Conservation (phyloP, 1,140 invertebrate genomes). For the Drosophila fuyamai region DNA sequence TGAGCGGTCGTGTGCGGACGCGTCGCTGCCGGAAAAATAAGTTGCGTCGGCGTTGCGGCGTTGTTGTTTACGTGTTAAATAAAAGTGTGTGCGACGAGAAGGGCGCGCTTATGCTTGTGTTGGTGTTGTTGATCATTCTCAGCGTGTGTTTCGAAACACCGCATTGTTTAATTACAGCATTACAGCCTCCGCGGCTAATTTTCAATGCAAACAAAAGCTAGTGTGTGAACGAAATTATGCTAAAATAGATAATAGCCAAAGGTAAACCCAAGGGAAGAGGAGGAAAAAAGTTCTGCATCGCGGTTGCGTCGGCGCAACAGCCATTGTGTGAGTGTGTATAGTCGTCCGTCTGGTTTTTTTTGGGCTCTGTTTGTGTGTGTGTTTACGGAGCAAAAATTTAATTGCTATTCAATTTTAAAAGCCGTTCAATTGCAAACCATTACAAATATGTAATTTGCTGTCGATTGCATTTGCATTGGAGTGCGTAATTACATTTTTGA, state of each 20-base stretch:
- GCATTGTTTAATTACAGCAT: constrained; percentile 46
- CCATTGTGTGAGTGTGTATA: constrained; percentile 10
- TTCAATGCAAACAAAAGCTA: constrained; percentile 31
- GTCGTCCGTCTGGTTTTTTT: constrained; percentile 41
- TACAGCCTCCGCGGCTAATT: constrained; percentile 37
- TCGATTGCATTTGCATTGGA: constrained; percentile 64
- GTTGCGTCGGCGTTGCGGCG: constrained; percentile 40
- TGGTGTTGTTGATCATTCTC: constrained; percentile 23
- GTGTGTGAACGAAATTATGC: constrained; percentile 47
- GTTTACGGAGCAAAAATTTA: constrained; percentile 70
- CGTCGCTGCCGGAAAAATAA: constrained; percentile 16
- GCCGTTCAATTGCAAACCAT: constrained; percentile 75
- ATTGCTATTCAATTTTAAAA: constrained; percentile 65
- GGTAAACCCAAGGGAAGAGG: constrained; percentile 23
- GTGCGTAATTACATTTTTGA: constrained; percentile 71
- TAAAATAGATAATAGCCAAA: constrained; percentile 29
- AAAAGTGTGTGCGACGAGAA: constrained; percentile 22
- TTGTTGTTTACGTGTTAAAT: constrained; percentile 32
- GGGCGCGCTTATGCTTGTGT: constrained; percentile 22
- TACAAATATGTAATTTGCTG: constrained; percentile 71
- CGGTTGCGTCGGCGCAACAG: constrained; percentile 47
- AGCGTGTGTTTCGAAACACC: constrained; percentile 50
- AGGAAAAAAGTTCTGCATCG: constrained; percentile 27
- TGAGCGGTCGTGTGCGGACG: constrained; percentile 15
- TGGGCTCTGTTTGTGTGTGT: constrained; percentile 18